A percentile compares a stretch with the other conserved stretches of the same genome.
phyloP scores from a whole-genome alignment of 1,140 invertebrate genomes.

The Danaus melanippus region DNA sequence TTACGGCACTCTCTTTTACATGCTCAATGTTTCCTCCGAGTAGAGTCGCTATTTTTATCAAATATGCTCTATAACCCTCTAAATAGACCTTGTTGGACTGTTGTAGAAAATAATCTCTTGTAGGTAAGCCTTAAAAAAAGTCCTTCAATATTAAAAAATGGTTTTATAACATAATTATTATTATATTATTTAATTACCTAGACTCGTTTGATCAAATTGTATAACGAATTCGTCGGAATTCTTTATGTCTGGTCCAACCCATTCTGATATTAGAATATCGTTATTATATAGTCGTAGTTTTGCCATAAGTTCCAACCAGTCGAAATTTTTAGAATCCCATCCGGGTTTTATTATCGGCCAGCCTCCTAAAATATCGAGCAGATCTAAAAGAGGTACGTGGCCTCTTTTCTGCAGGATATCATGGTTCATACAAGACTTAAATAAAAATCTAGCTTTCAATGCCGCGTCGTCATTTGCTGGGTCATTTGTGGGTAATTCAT shows the following conservation, averaged over 20 bases:
- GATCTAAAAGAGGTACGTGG: constrained; percentile 79
- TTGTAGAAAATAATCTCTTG: constrained; percentile 88
- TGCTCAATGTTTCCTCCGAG: constrained; percentile 76
- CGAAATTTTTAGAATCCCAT: constrained; percentile 78
- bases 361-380: constrained; percentile 84
- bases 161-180: neutral
- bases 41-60: constrained; percentile 78
- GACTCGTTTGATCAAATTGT: constrained; percentile 90
- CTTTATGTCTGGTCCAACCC: constrained; percentile 91
- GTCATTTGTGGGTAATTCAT: constrained; percentile 25
- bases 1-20: constrained; percentile 77
- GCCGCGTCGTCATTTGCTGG: constrained; percentile 72
- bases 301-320: constrained; percentile 84
- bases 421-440: constrained; percentile 88
- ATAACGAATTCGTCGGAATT: constrained; percentile 90
- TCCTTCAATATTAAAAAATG: constrained; percentile 6
- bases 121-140: constrained; percentile 77
- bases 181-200: constrained; percentile 69
- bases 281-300: constrained; percentile 87
- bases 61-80: constrained; percentile 84
- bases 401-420: constrained; percentile 79
- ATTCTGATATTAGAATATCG: constrained; percentile 86
- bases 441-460: constrained; percentile 84
- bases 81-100: constrained; percentile 79
- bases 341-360: constrained; percentile 84